A percentile compares a stretch with the other conserved stretches of the same genome.
These are phyloP conservation scores for Odontesthes bonariensis DNA, from an alignment of 2,113 vertebrate species.

Conservation along the genomic window DNA sequence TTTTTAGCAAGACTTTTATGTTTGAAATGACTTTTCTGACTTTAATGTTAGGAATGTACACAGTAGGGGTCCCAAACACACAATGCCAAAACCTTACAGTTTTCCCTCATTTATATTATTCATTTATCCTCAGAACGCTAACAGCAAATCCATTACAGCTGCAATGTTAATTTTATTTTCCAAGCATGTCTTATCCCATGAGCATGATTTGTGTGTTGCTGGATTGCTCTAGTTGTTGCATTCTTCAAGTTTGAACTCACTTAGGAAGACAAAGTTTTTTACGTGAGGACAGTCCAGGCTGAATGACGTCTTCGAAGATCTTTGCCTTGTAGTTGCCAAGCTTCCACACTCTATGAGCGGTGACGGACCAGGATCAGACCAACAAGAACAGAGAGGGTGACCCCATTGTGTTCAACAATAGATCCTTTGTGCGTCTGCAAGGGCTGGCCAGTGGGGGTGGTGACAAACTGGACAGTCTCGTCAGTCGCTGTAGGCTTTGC, in stretches of 20 bases:
- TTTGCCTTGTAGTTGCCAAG: slow-evolving; percentile 43
- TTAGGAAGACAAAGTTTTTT: neutral
- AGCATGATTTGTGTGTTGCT: neutral
- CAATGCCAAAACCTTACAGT: neutral
- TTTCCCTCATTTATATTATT: neutral
- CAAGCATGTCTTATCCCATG: neutral
- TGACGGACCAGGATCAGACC: slow-evolving; percentile 73
- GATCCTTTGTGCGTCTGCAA: slow-evolving; percentile 69
- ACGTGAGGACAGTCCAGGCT: slow-evolving; percentile 6
- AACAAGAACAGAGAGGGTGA: slow-evolving; percentile 73
- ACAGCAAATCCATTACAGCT: too few species aligned
- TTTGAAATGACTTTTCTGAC: too few species aligned
- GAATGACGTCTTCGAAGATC: slow-evolving; percentile 51
- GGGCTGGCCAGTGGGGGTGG: slow-evolving; percentile 65
- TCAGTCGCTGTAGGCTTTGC: slow-evolving; percentile 55
- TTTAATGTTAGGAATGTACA: neutral
- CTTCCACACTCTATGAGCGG: slow-evolving; percentile 49
- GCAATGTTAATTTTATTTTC: neutral
- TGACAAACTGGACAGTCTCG: slow-evolving; percentile 69
- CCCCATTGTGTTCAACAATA: slow-evolving; percentile 82
- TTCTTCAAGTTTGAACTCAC: neutral
- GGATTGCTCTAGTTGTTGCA: neutral
- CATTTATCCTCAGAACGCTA: neutral
- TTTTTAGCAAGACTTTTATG: neutral
- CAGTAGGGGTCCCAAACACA: neutral